These are phyloP conservation scores for Galerucella nymphaeae DNA, from an alignment of 2,888 invertebrate species.

Conservation along the genomic window DNA sequence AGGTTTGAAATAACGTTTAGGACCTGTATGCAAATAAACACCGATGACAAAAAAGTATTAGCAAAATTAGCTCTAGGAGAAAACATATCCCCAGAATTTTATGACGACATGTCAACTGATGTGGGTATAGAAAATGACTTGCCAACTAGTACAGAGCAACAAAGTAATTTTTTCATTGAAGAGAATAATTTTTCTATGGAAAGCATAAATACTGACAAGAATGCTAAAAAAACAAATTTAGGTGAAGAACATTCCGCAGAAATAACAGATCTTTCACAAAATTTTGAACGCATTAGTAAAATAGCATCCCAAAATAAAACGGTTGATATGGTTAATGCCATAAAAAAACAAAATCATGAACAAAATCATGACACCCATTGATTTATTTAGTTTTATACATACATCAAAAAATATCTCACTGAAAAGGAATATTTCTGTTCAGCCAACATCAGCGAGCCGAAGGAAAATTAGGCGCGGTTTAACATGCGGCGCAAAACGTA, in stretches of 20 bases:
- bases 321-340: too few species aligned
- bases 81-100: background rate
- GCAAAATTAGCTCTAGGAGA: too few species aligned
- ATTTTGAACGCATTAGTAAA: too few species aligned
- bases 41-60: slow-evolving; percentile 1
- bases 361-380: too few species aligned
- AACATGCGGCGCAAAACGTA: slow-evolving; percentile 23
- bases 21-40: slow-evolving; percentile 14
- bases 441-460: slow-evolving; percentile 16
- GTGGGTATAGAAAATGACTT: too few species aligned
- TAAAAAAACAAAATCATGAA: too few species aligned
- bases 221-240: slow-evolving; percentile 1
- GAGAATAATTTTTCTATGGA: background rate
- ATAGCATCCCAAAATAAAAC: too few species aligned
- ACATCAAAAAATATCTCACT: background rate
- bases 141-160: too few species aligned
- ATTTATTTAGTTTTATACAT: background rate
- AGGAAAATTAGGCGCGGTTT: slow-evolving; percentile 28
- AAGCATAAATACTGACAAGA: slow-evolving; percentile 1
- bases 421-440: slow-evolving; percentile 7
- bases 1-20: too few species aligned
- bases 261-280: too few species aligned
- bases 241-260: too few species aligned
- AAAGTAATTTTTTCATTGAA: background rate
- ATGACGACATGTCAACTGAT: too few species aligned